Base-by-base conservation (phyloP, 2,113 vertebrate species). In the Corythornis cristatus region DNA sequence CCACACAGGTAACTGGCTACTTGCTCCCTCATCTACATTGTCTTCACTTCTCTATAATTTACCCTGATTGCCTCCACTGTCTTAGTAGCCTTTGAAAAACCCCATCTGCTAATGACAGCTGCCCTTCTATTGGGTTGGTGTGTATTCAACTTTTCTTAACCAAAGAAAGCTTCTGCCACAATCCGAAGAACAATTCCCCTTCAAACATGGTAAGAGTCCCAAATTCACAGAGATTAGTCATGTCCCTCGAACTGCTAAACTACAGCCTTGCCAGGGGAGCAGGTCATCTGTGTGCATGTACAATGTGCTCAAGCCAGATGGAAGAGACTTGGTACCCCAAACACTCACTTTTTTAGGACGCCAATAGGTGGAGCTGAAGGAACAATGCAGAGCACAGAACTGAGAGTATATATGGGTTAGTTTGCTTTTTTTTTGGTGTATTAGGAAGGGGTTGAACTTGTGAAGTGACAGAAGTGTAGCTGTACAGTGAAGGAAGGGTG, bases 291-390 rank as follows among this genome's bases (percentile, higher is more conserved):
- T 11, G 56, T 25, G 12, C 9, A 3, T 1, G 19, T 12, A 25
- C n/a, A 42, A 12, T 23, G n/a, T 10, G 17, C 23, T 83, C 13
- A 19, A 67, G 26, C 28, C 26, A 12, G 50, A 6, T 1, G 15
- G 48, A 22, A 15, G 15, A 29, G 35, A 48, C 5, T 51, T 40
- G 53, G 57, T 90, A 35, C 50, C 86, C 83, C 61, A 31, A 10
- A 3, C 29, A 60, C 70, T 77, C 23, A 1, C 37, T 53, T 35
- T 62, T 57, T 26, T 60, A 21, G 45, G 14, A 42, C 0, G 35
- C 58, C 90, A 66, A 70, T 78, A 93, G 93, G 33, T 90, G 90
- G 90, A 83, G 90, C 77, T 90, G 92, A 92, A 95, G 61, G 81
- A 92, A 78, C 90, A 83, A 94, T 0, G 4, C 43, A 86, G 72